These are phyloP conservation scores for Protobothrops flavoviridis DNA, from an alignment of 2,113 vertebrate species.

Conservation along the genomic window DNA sequence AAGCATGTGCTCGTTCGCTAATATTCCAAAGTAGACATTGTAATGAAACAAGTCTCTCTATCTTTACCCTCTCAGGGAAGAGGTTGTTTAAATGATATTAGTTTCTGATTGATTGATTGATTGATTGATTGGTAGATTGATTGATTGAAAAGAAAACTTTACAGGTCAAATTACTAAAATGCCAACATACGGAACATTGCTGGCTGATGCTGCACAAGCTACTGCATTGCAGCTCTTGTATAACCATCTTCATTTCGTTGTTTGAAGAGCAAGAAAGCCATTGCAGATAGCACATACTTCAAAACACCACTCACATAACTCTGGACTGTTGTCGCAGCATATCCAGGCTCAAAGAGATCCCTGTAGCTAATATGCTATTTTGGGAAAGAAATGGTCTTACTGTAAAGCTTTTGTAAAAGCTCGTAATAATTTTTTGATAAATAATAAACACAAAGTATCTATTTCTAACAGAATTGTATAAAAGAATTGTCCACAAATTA, in stretches of 20 bases:
- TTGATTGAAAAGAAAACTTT: background rate
- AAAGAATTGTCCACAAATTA: background rate
- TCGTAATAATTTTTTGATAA: background rate
- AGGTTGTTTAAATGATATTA: fast-evolving
- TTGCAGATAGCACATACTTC: background rate
- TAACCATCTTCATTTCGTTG: background rate
- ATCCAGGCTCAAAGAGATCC: background rate
- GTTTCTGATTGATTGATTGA: background rate
- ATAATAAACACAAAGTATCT: background rate
- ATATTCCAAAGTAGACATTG: slow-evolving; percentile 36
- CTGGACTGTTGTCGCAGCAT: background rate
- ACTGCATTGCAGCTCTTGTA: slow-evolving; percentile 19
- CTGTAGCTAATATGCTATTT: background rate
- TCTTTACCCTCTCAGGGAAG: background rate
- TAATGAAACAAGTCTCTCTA: background rate
- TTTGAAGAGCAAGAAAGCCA: background rate
- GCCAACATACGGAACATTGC: background rate
- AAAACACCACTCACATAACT: background rate
- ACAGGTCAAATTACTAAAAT: background rate
- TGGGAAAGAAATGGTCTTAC: background rate
- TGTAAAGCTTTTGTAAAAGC: background rate
- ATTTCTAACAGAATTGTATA: background rate
- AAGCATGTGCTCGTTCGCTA: background rate
- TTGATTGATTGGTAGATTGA: background rate
- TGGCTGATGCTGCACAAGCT: slow-evolving; percentile 17